Evolutionary conservation across 2,888 invertebrate species (phyloP).

Genomic region (Xestia ashworthii): DNA sequence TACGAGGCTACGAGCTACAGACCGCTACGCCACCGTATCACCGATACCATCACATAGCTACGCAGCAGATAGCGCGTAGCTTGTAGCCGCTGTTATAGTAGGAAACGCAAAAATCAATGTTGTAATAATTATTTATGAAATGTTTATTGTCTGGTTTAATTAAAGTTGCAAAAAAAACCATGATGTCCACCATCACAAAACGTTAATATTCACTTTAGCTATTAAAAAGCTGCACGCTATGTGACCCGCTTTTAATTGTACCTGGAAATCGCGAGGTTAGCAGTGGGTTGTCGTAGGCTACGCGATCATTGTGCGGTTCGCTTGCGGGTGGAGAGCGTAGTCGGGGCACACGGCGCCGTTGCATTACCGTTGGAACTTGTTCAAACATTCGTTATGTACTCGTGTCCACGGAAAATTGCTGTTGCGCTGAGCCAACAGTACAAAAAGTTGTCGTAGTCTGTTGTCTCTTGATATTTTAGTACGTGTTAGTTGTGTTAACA

Average conservation of each 20-base stretch:
- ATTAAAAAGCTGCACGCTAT: conserved; percentile 51
- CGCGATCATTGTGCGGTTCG: conserved; percentile 56
- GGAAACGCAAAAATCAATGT: neutral
- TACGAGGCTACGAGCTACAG: conserved; percentile 56
- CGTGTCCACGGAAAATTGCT: conserved; percentile 70
- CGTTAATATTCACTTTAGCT: conserved; percentile 57
- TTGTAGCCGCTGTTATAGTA: neutral
- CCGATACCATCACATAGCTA: conserved; percentile 17
- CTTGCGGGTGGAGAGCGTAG: conserved; percentile 51
- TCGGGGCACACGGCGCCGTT: conserved; percentile 53
- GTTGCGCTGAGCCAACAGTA: conserved; percentile 60
- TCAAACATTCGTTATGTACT: conserved; percentile 72
- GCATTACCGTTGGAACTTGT: conserved; percentile 67
- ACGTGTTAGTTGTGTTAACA: conserved; percentile 66
- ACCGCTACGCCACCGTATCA: conserved; percentile 56
- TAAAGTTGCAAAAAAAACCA: neutral
- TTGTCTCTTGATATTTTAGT: conserved; percentile 63
- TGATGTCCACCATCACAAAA: conserved; percentile 38
- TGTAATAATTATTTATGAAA: neutral
- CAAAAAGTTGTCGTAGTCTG: conserved; percentile 64
- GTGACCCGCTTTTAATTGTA: conserved; percentile 64
- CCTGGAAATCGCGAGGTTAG: conserved; percentile 63
- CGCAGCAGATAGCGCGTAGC: conserved; percentile 28
- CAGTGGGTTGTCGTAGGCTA: conserved; percentile 52
- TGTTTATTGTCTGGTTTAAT: neutral